Percentiles rank a stretch among this genome's conserved stretches.
phyloP scores from a whole-genome alignment of 2,113 vertebrate species.

The Epinephelus fuscoguttatus region DNA sequence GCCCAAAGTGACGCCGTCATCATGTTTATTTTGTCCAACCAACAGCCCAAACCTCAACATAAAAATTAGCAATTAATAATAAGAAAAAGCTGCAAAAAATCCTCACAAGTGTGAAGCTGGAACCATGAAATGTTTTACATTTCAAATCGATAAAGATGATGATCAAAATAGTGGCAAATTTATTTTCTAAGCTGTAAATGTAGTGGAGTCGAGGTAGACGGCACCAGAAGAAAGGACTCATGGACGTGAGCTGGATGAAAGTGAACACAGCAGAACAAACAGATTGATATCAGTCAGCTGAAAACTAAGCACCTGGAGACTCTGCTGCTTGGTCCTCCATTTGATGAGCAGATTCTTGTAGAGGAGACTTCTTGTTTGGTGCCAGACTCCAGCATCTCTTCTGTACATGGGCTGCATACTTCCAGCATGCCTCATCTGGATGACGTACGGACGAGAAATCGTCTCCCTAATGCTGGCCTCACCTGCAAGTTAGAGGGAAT shows the following conservation, averaged over 20 bases:
- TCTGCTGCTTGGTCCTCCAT: constrained; percentile 90
- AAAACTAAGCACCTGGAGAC: constrained; percentile 82
- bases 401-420: constrained; percentile 72
- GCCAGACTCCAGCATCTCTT: constrained; percentile 84
- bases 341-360: constrained; percentile 92
- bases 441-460: constrained; percentile 59
- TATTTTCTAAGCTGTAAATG: background rate
- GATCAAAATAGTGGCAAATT: too few species aligned
- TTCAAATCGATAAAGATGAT: too few species aligned
- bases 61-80: too few species aligned
- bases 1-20: too few species aligned
- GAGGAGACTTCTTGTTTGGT: constrained; percentile 87
- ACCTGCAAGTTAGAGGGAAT: constrained; percentile 53
- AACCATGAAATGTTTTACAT: too few species aligned
- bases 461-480: constrained; percentile 69
- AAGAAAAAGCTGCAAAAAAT: too few species aligned
- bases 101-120: too few species aligned
- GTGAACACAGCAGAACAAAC: background rate
- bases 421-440: constrained; percentile 76
- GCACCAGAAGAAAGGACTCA: too few species aligned
- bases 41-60: too few species aligned
- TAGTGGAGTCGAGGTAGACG: too few species aligned
- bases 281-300: background rate
- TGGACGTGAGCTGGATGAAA: background rate
- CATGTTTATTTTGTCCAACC: too few species aligned